Evolutionary conservation across 2,888 invertebrate species (phyloP).

Genomic region (Lithophane leautieri): DNA sequence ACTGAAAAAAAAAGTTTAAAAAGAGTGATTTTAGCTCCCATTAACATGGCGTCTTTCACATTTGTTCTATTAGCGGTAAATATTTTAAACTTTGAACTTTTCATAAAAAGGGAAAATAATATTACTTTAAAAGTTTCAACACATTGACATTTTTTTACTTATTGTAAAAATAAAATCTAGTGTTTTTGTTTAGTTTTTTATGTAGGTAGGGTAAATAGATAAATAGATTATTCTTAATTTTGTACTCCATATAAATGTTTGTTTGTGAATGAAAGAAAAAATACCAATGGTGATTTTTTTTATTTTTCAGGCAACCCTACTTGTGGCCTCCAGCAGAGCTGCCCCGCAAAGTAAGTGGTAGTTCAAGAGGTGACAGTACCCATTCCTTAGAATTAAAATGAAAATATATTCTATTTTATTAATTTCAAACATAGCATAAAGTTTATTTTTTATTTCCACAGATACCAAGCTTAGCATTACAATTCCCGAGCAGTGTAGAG

Average conservation of each 20-base stretch:
- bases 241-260: not conserved
- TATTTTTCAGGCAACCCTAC: slow-evolving; percentile 20
- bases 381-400: not conserved
- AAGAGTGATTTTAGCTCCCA: not conserved
- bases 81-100: not conserved
- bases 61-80: slow-evolving; percentile 32
- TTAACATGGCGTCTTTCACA: slow-evolving; percentile 14
- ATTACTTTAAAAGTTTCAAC: not conserved
- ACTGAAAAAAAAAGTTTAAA: not conserved
- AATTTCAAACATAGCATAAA: not conserved
- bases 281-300: not conserved
- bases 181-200: not conserved
- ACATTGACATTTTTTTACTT: not conserved
- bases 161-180: not conserved
- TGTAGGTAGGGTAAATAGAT: not conserved
- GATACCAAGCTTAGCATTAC: slow-evolving; percentile 23
- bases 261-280: not conserved
- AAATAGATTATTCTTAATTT: not conserved
- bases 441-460: slow-evolving; percentile 14
- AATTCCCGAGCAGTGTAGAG: slow-evolving; percentile 55
- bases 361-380: not conserved
- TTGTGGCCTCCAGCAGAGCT: slow-evolving; percentile 20
- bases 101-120: not conserved
- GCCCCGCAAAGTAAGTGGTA: slow-evolving; percentile 36
- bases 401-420: not conserved